Conservation (phyloP, 2,113 vertebrate genomes). For the Hippocampus zosterae region DNA sequence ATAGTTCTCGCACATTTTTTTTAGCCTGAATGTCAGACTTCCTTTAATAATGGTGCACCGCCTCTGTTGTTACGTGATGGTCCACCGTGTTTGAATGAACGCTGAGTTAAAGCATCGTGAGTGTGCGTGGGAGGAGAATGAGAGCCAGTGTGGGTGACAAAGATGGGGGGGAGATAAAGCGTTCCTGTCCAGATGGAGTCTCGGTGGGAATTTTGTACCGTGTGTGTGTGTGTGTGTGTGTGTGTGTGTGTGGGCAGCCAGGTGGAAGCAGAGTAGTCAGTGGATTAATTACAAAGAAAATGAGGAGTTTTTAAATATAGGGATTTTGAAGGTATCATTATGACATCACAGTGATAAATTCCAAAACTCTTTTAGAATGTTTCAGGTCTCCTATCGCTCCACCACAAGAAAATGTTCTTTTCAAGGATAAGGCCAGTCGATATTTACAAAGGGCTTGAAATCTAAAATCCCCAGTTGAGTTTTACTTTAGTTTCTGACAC, state of each 20-base stretch:
- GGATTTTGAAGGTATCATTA: slow-evolving; percentile 2
- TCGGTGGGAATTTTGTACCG: slow-evolving; percentile 47
- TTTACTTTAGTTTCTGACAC: slow-evolving; percentile 7
- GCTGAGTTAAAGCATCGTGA: slow-evolving; percentile 1
- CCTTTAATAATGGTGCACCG: too few species aligned
- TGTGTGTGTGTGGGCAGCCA: slow-evolving; percentile 32
- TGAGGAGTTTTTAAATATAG: slow-evolving; percentile 36
- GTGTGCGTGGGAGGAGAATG: slow-evolving; percentile 10
- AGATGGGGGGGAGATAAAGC: slow-evolving; percentile 44
- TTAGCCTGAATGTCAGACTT: too few species aligned
- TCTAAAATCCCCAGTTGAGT: neutral
- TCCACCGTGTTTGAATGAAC: slow-evolving; percentile 14
- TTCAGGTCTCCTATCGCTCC: neutral
- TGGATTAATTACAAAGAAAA: slow-evolving; percentile 43
- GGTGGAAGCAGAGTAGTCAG: slow-evolving; percentile 40
- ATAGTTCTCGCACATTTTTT: too few species aligned
- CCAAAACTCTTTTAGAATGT: neutral
- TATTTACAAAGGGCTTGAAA: slow-evolving; percentile 9
- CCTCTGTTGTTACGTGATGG: neutral
- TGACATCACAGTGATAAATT: neutral
- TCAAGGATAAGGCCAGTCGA: slow-evolving; percentile 5
- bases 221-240: slow-evolving; percentile 28
- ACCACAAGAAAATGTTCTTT: neutral
- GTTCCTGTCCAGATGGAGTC: slow-evolving; percentile 69
- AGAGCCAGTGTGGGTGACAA: slow-evolving; percentile 47